phyloP scores from a whole-genome alignment of 2,888 invertebrate genomes.

The Nematopogon swammerdamellus region DNA sequence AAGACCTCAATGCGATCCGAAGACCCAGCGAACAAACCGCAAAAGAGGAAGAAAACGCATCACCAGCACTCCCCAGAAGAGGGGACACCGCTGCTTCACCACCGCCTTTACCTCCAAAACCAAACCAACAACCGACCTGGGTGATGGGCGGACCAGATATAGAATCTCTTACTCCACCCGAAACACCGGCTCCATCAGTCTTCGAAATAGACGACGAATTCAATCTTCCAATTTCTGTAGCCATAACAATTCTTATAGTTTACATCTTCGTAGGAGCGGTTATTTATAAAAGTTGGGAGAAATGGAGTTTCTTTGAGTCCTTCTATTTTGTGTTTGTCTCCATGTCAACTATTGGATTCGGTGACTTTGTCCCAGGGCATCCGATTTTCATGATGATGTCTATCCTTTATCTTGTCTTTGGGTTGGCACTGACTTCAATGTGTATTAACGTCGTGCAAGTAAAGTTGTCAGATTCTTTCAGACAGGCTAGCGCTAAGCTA shows the following conservation, averaged over 20 bases:
- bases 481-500: slow-evolving; percentile 79
- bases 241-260: slow-evolving; percentile 74
- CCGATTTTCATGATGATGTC: slow-evolving; percentile 88
- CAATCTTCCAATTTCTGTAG: slow-evolving; percentile 89
- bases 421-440: slow-evolving; percentile 94
- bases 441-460: slow-evolving; percentile 95
- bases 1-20: slow-evolving; percentile 30
- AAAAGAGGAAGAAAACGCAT: slow-evolving; percentile 16
- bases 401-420: slow-evolving; percentile 90
- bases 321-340: slow-evolving; percentile 98
- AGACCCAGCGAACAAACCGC: slow-evolving; percentile 18
- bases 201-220: slow-evolving; percentile 90
- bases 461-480: slow-evolving; percentile 75
- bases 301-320: slow-evolving; percentile 89
- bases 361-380: slow-evolving; percentile 86
- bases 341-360: slow-evolving; percentile 96
- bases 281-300: slow-evolving; percentile 72
- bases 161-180: slow-evolving; percentile 57
- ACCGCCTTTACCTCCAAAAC: slow-evolving; percentile 42
- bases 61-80: slow-evolving; percentile 26
- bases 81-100: slow-evolving; percentile 37
- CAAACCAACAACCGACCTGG: slow-evolving; percentile 10
- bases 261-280: slow-evolving; percentile 88
- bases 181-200: slow-evolving; percentile 73
- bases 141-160: slow-evolving; percentile 22